Percentiles rank a stretch among this genome's conserved stretches.
These are phyloP conservation scores for Notolabrus celidotus DNA, from an alignment of 2,797 vertebrate genomes.

Conservation along the genomic window DNA sequence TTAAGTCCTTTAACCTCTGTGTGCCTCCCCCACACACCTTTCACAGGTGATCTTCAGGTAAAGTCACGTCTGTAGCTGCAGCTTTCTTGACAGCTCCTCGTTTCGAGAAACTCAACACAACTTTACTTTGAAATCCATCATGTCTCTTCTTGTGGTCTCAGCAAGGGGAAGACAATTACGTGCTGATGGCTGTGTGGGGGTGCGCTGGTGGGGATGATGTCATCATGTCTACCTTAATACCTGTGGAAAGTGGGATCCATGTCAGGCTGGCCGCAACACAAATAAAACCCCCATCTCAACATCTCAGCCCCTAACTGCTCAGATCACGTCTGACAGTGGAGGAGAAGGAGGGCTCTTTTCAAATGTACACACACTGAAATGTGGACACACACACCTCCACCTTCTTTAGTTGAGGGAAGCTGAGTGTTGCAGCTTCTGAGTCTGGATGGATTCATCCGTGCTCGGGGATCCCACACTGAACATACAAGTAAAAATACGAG, in stretches of 20 bases:
- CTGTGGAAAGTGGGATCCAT: conserved; percentile 17
- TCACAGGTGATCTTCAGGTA: conserved; percentile 27
- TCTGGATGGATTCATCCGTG: conserved; percentile 32
- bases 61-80: conserved; percentile 17
- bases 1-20: neutral
- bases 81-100: conserved; percentile 17
- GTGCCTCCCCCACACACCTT: neutral
- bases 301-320: conserved; percentile 40
- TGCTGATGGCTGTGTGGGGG: conserved; percentile 8
- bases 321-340: conserved; percentile 56
- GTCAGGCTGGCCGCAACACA: conserved; percentile 35
- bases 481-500: too few relatives aligned
- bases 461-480: neutral
- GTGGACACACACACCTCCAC: neutral
- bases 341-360: conserved; percentile 1
- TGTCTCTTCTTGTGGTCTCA: conserved; percentile 43
- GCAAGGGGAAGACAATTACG: neutral
- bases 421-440: conserved; percentile 18
- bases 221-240: conserved; percentile 49
- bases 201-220: conserved; percentile 17
- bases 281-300: conserved; percentile 17
- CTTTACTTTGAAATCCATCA: conserved; percentile 65
- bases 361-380: neutral
- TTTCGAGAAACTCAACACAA: conserved; percentile 38
- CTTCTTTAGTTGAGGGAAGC: conserved; percentile 28